phyloP scores from a whole-genome alignment of 2,113 vertebrate species.

The Octodon degus region DNA sequence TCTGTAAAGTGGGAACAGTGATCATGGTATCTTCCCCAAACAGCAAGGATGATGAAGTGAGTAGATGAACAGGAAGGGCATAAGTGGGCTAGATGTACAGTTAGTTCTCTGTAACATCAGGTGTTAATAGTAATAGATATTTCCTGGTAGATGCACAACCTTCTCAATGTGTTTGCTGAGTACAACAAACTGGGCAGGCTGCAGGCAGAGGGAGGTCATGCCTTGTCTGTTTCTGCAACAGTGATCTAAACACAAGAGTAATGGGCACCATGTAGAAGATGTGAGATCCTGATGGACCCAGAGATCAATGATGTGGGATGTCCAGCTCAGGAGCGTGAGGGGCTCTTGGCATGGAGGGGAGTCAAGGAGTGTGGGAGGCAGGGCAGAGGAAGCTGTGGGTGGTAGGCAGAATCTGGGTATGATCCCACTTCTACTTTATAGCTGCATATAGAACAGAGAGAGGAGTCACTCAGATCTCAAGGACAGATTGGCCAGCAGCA shows the following conservation, averaged over 20 bases:
- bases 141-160: not conserved
- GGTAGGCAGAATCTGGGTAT: not conserved
- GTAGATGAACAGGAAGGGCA: not conserved
- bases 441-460: not conserved
- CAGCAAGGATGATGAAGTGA: not conserved
- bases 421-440: not conserved
- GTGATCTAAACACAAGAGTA: not conserved
- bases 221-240: not conserved
- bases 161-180: not conserved
- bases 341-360: not conserved
- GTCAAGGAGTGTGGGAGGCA: accelerated
- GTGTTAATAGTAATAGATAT: not conserved
- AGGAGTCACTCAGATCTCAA: too few species aligned
- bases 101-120: not conserved
- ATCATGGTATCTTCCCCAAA: not conserved
- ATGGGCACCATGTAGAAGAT: not conserved
- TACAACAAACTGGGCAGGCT: not conserved
- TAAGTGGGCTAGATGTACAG: not conserved
- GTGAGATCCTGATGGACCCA: not conserved
- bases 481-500: not conserved
- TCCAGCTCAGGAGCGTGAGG: not conserved
- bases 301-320: accelerated
- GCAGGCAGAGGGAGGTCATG: not conserved
- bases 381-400: not conserved
- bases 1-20: not conserved